Conservation (phyloP, 2,797 vertebrate genomes). For the Chelonia mydas region DNA sequence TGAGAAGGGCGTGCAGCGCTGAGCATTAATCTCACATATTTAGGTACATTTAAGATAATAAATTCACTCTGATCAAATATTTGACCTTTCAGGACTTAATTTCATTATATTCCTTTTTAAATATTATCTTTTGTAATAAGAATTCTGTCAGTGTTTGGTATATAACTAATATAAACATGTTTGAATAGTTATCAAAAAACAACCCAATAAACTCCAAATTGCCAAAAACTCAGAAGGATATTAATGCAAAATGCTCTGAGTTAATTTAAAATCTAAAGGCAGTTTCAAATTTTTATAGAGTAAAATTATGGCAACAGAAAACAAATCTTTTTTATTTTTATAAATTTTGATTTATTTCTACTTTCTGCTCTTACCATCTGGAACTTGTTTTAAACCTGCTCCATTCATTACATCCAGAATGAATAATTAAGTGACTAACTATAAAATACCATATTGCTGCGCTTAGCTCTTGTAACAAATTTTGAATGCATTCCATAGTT, state of each 20-base stretch:
- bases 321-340: constrained; percentile 48
- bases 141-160: background rate
- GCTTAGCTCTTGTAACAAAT: constrained; percentile 46
- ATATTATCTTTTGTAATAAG: background rate
- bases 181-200: background rate
- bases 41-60: background rate
- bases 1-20: background rate
- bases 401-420: constrained; percentile 50
- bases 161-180: background rate
- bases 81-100: background rate
- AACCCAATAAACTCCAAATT: background rate
- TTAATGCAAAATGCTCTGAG: constrained; percentile 18
- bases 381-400: constrained; percentile 72
- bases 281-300: constrained; percentile 48
- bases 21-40: background rate
- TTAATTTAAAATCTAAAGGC: constrained; percentile 48
- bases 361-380: constrained; percentile 72
- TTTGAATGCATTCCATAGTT: constrained; percentile 30
- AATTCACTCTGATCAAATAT: background rate
- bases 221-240: background rate
- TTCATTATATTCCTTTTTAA: background rate
- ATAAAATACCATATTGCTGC: constrained; percentile 69
- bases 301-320: constrained; percentile 37
- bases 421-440: constrained; percentile 68
- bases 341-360: constrained; percentile 64